These are phyloP conservation scores for Trichogramma dendrolimi DNA, from an alignment of 2,888 invertebrate genomes.

Conservation along the genomic window DNA sequence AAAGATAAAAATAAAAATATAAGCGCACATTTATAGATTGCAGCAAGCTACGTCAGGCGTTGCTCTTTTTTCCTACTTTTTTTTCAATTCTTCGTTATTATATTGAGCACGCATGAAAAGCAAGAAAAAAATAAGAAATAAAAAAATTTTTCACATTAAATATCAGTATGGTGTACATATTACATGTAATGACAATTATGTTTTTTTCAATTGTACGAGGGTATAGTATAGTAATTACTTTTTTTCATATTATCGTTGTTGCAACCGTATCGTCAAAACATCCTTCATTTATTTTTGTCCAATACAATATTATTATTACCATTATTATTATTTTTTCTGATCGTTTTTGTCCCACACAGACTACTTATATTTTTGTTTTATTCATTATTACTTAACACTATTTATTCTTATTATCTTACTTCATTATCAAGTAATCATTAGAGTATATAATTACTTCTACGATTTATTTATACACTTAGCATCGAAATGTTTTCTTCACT, in stretches of 20 bases:
- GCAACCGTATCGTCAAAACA: slow-evolving; percentile 24
- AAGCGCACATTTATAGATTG: slow-evolving; percentile 17
- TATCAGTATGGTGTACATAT: no score
- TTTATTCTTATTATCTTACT: slow-evolving; percentile 17
- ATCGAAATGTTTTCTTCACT: slow-evolving; percentile 12
- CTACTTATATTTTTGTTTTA: neutral
- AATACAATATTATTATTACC: slow-evolving; percentile 24
- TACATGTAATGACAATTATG: no score
- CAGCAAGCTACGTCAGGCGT: slow-evolving; percentile 14
- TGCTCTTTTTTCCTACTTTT: neutral
- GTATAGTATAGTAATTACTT: neutral
- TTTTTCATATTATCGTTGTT: slow-evolving; percentile 25
- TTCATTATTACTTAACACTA: slow-evolving; percentile 7
- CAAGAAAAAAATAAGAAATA: no score
- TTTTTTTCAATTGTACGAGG: no score
- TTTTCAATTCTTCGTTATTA: neutral
- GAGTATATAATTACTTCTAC: slow-evolving; percentile 25
- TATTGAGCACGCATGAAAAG: neutral
- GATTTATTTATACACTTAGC: slow-evolving; percentile 23
- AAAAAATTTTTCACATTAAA: no score
- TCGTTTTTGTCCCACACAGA: neutral
- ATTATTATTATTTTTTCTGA: slow-evolving; percentile 24
- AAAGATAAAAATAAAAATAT: slow-evolving; percentile 5
- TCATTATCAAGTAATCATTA: slow-evolving; percentile 8
- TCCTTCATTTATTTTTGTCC: slow-evolving; percentile 7